These are phyloP conservation scores for Cheilosia vernalis DNA, from an alignment of 2,888 invertebrate species.

Conservation along the genomic window DNA sequence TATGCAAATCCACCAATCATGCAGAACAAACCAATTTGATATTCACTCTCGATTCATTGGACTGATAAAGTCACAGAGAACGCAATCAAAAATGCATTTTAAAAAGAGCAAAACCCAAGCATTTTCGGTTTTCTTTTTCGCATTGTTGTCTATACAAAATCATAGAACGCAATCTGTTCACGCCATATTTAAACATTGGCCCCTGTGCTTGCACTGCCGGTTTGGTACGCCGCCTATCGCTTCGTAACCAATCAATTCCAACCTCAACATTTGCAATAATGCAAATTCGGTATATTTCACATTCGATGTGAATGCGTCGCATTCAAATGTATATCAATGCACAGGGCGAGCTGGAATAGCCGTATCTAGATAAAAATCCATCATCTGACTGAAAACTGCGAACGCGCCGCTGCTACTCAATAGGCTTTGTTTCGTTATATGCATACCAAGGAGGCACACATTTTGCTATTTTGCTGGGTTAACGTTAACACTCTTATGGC, in stretches of 20 bases:
- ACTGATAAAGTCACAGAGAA: constrained; percentile 61
- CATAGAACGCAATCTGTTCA: constrained; percentile 71
- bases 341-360: constrained; percentile 47
- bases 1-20: constrained; percentile 63
- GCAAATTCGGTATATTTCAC: constrained; percentile 72
- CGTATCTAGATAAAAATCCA: constrained; percentile 71
- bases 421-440: constrained; percentile 67
- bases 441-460: constrained; percentile 68
- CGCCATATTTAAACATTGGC: constrained; percentile 65
- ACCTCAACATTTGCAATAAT: constrained; percentile 62
- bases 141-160: constrained; percentile 14
- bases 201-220: constrained; percentile 10
- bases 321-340: constrained; percentile 23
- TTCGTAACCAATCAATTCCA: constrained; percentile 63
- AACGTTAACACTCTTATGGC: constrained; percentile 60
- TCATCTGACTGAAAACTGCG: constrained; percentile 63
- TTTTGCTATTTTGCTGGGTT: constrained; percentile 28
- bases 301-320: constrained; percentile 45
- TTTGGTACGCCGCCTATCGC: constrained; percentile 2
- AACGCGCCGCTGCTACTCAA: constrained; percentile 33
- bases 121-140: not conserved
- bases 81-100: constrained; percentile 53
- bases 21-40: constrained; percentile 57
- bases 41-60: constrained; percentile 46
- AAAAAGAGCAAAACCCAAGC: constrained; percentile 32